Percentiles rank a stretch among this genome's conserved stretches.
phyloP scores from a whole-genome alignment of 2,113 vertebrate genomes.

The Crotalus horridus region DNA sequence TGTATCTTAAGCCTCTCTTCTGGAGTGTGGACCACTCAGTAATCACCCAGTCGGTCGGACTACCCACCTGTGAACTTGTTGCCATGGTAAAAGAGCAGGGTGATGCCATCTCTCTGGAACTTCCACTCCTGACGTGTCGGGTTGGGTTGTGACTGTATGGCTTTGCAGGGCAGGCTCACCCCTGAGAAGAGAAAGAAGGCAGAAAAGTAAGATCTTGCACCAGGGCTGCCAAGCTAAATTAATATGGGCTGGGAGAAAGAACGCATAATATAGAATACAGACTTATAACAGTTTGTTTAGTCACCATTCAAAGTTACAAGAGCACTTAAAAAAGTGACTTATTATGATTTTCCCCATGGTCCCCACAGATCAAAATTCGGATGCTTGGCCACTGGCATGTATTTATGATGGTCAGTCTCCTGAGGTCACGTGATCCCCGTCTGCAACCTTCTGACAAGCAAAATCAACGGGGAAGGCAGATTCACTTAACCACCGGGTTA shows the following conservation, averaged over 20 bases:
- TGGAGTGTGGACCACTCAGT: background rate
- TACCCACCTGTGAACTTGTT: constrained; percentile 56
- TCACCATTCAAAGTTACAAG: background rate
- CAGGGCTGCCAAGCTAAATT: no score
- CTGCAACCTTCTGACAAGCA: no score
- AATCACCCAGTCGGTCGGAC: background rate
- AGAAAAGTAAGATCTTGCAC: background rate
- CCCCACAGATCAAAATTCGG: no score
- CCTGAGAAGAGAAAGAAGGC: background rate
- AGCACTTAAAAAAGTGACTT: background rate
- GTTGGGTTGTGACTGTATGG: fast-evolving
- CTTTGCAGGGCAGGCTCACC: constrained; percentile 38
- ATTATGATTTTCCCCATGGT: no score
- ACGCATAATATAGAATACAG: background rate
- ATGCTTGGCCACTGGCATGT: no score
- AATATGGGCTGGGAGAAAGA: no score
- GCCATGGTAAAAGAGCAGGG: constrained; percentile 54
- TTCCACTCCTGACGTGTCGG: constrained; percentile 69
- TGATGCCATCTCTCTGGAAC: constrained; percentile 41
- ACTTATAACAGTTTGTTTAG: background rate
- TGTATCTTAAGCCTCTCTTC: no score
- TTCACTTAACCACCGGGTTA: no score
- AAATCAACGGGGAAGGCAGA: no score
- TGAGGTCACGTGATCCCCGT: no score
- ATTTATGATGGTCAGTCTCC: no score